Conservation (phyloP, 2,888 invertebrate genomes). For the Glaucopsyche alexis region DNA sequence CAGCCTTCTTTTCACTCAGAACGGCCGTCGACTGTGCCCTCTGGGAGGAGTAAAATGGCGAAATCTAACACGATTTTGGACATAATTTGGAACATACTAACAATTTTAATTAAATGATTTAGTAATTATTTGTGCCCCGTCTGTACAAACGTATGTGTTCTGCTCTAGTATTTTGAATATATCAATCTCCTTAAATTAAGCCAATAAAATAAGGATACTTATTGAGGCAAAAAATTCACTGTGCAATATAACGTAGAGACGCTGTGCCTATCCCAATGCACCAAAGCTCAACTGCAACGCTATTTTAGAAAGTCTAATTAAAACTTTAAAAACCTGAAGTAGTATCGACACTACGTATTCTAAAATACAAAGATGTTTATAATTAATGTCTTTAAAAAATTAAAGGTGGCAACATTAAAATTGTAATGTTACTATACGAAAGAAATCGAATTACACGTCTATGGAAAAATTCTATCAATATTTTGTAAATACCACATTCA, state of each 20-base stretch:
- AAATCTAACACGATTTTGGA: too few species aligned
- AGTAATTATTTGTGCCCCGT: too few species aligned
- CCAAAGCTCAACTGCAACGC: conserved; percentile 54
- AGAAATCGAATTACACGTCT: conserved; percentile 28
- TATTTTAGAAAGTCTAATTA: conserved; percentile 29
- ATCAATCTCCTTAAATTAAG: too few species aligned
- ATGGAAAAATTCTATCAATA: conserved; percentile 17
- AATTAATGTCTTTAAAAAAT: conserved; percentile 20
- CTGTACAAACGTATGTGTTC: too few species aligned
- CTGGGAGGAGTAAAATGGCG: too few species aligned
- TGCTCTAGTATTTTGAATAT: too few species aligned
- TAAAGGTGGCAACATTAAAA: conserved; percentile 46
- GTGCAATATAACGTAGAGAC: conserved; percentile 52
- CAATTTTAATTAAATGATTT: too few species aligned
- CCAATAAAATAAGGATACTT: too few species aligned
- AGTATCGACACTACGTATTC: conserved; percentile 17
- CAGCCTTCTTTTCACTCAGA: too few species aligned
- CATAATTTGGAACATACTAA: too few species aligned
- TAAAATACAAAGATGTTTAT: conserved; percentile 25
- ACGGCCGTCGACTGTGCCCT: too few species aligned
- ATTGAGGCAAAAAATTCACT: too few species aligned
- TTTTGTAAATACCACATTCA: conserved; percentile 6
- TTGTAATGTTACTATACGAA: conserved; percentile 44
- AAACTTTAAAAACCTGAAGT: conserved; percentile 26
- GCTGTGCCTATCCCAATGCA: conserved; percentile 54